Percentiles rank a stretch among this genome's conserved stretches.
Evolutionary conservation across 2,797 vertebrate genomes (phyloP).

Genomic region (Basileuterus tristriatus): DNA sequence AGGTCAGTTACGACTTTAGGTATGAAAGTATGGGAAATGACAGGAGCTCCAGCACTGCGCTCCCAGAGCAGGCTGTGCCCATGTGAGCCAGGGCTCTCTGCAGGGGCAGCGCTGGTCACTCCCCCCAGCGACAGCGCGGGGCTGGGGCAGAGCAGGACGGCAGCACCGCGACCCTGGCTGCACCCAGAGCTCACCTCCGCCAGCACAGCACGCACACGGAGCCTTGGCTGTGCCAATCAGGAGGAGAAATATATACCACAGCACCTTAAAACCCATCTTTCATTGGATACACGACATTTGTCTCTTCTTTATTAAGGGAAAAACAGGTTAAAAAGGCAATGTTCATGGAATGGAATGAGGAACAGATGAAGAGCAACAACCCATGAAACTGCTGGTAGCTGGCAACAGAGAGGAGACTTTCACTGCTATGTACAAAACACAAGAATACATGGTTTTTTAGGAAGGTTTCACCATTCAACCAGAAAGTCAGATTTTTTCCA

Average conservation of each 20-base stretch:
- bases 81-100: background rate
- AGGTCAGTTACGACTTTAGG: slow-evolving; percentile 27
- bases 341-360: background rate
- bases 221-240: background rate
- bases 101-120: background rate
- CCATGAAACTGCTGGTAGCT: background rate
- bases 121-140: background rate
- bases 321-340: background rate
- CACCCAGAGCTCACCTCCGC: background rate
- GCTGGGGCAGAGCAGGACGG: background rate
- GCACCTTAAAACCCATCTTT: background rate
- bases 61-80: background rate
- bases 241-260: background rate
- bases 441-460: background rate
- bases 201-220: background rate
- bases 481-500: background rate
- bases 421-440: background rate
- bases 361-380: background rate
- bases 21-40: background rate
- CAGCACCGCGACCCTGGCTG: background rate
- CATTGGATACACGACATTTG: background rate
- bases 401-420: background rate
- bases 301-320: background rate
- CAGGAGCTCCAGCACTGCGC: background rate
- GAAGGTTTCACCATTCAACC: background rate